Base-by-base conservation (phyloP, 2,888 invertebrate genomes). In the Heliconius sara region DNA sequence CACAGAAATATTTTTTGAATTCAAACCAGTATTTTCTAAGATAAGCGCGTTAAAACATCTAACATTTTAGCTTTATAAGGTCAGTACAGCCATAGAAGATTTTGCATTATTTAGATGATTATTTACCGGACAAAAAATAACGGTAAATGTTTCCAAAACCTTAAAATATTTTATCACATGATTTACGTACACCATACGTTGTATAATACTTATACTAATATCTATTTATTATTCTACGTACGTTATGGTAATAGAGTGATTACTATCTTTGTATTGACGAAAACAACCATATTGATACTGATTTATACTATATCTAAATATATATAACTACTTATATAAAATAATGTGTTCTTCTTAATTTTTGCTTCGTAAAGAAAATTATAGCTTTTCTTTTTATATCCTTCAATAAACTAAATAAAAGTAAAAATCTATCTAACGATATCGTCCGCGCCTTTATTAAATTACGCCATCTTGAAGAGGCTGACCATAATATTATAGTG, bases 401-500 rank as follows among this genome's bases (percentile, higher is more conserved):
- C 13, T 34, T 68, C 13, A 68, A 39, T 12, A 52, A 22, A 22
- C 9, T 52, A 52, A 52, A 52, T 52, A 43, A 68, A 68, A 13
- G 22, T 3, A 39, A 68, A 63, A 68, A 68, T 39, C 12, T n/a
- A 39, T 39, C 52, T 72, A 72, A 72, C 52, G 22, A 52, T 52
- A 68, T 52, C 30, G 57, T 72, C 19, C 43, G 19, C 30, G 30
- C 52, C 27, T 34, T 57, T 68, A 72, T 63, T 75, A 63, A 63
- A 52, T 10, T 43, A 39, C 60, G 43, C 27, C 39, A 65, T 43
- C 34, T 63, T 43, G 74, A 75, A n/a, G 43, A 75, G 65, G 27
- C 47, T 47, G 65, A 66, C 75, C 75, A 75, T 75, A 75, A 63
- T 43, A 25, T 63, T 66, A 19, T 4, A 10, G 13, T 57, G 34